Percentiles rank a stretch among this genome's conserved stretches.
phyloP scores from a whole-genome alignment of 2,797 vertebrate species.

The Avahi laniger region DNA sequence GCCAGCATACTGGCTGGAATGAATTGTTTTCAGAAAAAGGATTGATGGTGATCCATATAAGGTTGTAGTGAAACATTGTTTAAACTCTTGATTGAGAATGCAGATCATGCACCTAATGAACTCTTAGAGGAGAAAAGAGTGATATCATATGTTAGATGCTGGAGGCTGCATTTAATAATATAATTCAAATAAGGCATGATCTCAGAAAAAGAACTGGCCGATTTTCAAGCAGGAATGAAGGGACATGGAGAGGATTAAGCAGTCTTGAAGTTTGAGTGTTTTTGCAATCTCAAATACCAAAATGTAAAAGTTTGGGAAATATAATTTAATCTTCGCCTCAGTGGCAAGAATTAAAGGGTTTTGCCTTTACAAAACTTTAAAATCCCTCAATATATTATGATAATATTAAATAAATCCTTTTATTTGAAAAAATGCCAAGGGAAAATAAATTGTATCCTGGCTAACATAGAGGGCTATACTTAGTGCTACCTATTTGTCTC shows the following conservation, averaged over 20 bases:
- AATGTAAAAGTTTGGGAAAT: neutral
- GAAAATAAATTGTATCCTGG: neutral
- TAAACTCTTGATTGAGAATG: neutral
- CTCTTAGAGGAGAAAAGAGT: neutral
- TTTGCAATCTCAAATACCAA: neutral
- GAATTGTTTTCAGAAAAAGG: neutral
- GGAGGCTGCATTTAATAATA: neutral
- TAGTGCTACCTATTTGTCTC: fast-evolving
- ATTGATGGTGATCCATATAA: neutral
- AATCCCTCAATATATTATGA: neutral
- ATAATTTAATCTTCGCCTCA: neutral
- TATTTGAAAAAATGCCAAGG: neutral
- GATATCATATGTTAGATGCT: neutral
- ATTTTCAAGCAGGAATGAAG: neutral
- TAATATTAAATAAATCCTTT: neutral
- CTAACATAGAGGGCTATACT: fast-evolving
- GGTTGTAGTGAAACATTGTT: neutral
- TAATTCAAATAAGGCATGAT: neutral
- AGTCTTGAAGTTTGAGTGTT: neutral
- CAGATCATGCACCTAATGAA: neutral
- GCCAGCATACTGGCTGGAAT: neutral
- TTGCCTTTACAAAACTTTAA: neutral
- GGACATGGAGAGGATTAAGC: neutral
- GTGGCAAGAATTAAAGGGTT: neutral
- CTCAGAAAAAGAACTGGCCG: neutral